Percentiles rank a stretch among this genome's conserved stretches.
phyloP scores from a whole-genome alignment of 2,797 vertebrate genomes.

The Catharus ustulatus region DNA sequence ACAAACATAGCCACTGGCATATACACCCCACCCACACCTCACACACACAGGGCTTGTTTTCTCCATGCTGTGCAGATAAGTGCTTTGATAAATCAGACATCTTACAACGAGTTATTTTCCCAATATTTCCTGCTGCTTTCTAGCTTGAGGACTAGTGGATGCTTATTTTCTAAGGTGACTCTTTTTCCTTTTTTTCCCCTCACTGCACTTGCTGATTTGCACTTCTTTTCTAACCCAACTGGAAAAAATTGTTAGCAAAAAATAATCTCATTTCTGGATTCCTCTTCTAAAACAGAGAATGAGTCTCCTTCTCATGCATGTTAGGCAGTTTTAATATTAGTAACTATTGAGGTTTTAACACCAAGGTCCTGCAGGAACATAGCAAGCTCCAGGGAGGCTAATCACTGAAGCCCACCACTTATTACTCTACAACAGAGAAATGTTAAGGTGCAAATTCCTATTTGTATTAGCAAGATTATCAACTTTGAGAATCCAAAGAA shows the following conservation, averaged over 20 bases:
- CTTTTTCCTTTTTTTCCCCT: background rate
- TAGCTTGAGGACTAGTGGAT: conserved; percentile 48
- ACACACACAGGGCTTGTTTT: conserved; percentile 8
- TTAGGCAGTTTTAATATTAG: background rate
- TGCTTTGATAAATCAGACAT: conserved; percentile 61
- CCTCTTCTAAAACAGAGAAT: background rate
- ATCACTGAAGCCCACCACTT: conserved; percentile 28
- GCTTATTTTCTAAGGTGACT: conserved; percentile 60
- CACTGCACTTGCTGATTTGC: conserved; percentile 12
- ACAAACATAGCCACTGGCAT: background rate
- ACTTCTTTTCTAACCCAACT: background rate
- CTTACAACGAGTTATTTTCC: conserved; percentile 58
- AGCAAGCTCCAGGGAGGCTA: background rate
- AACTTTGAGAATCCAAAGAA: conserved; percentile 50
- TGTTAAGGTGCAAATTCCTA: conserved; percentile 49
- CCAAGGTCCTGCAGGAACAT: background rate
- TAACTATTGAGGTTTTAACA: background rate
- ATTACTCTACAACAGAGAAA: conserved; percentile 56
- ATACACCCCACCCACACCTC: background rate
- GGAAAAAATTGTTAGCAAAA: background rate
- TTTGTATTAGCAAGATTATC: conserved; percentile 63
- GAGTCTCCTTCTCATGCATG: background rate
- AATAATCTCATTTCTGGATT: background rate
- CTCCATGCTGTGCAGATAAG: conserved; percentile 43
- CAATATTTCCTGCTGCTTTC: conserved; percentile 55